These are phyloP conservation scores for Perccottus glenii DNA, from an alignment of 2,113 vertebrate species.

Conservation along the genomic window DNA sequence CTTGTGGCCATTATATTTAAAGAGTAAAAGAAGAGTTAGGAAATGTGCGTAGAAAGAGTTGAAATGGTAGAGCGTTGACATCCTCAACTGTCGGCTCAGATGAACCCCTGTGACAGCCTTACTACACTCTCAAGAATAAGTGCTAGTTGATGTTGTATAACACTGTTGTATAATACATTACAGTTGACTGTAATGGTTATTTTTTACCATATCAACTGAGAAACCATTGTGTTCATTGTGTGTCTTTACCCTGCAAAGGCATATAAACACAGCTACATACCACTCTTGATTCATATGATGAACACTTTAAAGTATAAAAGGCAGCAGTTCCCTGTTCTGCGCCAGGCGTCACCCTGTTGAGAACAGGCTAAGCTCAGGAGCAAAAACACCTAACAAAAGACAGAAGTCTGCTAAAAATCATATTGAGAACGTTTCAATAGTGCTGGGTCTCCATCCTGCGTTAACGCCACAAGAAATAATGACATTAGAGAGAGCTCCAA, in stretches of 20 bases:
- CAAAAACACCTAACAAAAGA: slow-evolving; percentile 45
- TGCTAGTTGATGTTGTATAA: not conserved
- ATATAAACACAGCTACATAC: not conserved
- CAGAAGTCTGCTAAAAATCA: slow-evolving; percentile 52
- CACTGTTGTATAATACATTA: not conserved
- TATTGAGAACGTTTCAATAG: slow-evolving; percentile 35
- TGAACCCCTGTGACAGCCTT: slow-evolving; percentile 35
- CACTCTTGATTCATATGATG: slow-evolving; percentile 19
- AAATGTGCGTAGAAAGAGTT: slow-evolving; percentile 3
- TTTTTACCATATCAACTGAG: slow-evolving; percentile 10
- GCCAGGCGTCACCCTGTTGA: slow-evolving; percentile 43
- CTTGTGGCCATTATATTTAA: slow-evolving; percentile 3
- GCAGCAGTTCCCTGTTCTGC: slow-evolving; percentile 14
- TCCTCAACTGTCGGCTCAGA: slow-evolving; percentile 30
- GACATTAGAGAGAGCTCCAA: no score
- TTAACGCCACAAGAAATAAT: slow-evolving; percentile 15
- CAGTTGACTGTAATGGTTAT: not conserved
- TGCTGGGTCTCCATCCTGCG: slow-evolving; percentile 18
- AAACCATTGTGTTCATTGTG: slow-evolving; percentile 1
- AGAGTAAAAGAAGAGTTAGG: slow-evolving; percentile 7
- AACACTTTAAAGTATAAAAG: slow-evolving; percentile 39
- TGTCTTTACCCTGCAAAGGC: not conserved
- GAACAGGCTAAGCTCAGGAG: slow-evolving; percentile 36
- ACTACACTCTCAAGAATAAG: not conserved
- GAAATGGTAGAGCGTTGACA: slow-evolving; percentile 39